A percentile compares a stretch with the other conserved stretches of the same genome.
Conservation (phyloP, 2,113 vertebrate species). For the Apistogramma diplotaenia region DNA sequence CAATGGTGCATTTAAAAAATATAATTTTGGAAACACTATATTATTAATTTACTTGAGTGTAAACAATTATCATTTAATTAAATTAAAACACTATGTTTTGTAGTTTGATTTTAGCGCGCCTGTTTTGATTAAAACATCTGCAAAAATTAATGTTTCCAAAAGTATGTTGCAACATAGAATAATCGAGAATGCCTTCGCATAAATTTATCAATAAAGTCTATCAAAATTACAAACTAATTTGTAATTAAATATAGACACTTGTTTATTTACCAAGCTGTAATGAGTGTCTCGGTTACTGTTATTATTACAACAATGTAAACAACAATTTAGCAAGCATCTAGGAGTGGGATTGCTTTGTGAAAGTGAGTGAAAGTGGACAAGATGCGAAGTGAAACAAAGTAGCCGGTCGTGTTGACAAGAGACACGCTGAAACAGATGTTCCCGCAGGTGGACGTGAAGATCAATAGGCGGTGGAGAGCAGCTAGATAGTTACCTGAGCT, state of each 20-base stretch:
- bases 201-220: background rate
- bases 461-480: constrained; percentile 76
- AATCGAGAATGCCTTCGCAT: background rate
- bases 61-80: background rate
- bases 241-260: background rate
- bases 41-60: background rate
- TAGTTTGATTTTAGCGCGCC: background rate
- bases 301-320: constrained; percentile 46
- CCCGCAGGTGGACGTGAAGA: constrained; percentile 79
- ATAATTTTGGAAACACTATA: background rate
- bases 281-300: constrained; percentile 24
- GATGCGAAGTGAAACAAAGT: constrained; percentile 59
- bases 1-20: background rate
- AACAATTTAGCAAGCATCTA: constrained; percentile 32
- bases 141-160: background rate
- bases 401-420: constrained; percentile 69
- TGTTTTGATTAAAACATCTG: background rate
- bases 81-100: background rate
- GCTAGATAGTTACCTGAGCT: constrained; percentile 80
- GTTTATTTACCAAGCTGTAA: constrained; percentile 3
- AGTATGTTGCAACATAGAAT: background rate
- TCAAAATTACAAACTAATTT: background rate
- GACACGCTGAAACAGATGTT: constrained; percentile 78
- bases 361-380: constrained; percentile 67
- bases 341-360: constrained; percentile 37